phyloP scores from a whole-genome alignment of 2,888 invertebrate genomes.

The Eueremaeus valkanovi region DNA sequence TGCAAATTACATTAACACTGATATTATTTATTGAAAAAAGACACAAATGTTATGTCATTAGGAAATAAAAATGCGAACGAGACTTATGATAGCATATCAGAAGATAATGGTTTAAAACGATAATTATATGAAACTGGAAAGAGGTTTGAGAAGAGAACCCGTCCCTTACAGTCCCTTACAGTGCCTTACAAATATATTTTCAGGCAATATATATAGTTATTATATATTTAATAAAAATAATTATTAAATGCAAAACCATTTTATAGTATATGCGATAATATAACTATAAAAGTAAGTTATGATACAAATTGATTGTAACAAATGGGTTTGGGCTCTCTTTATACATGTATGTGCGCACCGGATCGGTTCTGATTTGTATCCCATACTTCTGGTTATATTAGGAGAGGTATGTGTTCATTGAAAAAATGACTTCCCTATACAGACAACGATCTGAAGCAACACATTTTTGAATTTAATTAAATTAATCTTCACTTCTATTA shows the following conservation, averaged over 20 bases:
- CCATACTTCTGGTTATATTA: slow-evolving; percentile 3
- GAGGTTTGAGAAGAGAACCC: background rate
- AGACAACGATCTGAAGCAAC: background rate
- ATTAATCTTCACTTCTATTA: no score
- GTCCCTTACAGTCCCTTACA: background rate
- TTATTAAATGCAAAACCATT: slow-evolving; percentile 1
- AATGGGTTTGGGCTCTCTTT: background rate
- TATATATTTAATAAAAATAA: background rate
- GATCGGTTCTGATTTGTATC: background rate
- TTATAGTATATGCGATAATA: background rate
- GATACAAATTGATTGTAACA: slow-evolving; percentile 10
- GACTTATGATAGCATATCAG: background rate
- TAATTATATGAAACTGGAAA: background rate
- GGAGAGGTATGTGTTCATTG: background rate
- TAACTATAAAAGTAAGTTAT: background rate
- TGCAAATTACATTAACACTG: background rate
- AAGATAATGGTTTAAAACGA: background rate
- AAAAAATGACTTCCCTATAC: slow-evolving; percentile 11
- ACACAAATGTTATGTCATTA: slow-evolving; percentile 1
- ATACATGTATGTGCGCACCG: background rate
- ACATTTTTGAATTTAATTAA: background rate
- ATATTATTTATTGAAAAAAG: slow-evolving; percentile 11
- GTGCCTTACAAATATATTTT: background rate
- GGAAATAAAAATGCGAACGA: background rate
- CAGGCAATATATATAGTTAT: background rate